Base-by-base conservation (phyloP, 2,797 vertebrate genomes). In the Brachyrhaphis roseni region DNA sequence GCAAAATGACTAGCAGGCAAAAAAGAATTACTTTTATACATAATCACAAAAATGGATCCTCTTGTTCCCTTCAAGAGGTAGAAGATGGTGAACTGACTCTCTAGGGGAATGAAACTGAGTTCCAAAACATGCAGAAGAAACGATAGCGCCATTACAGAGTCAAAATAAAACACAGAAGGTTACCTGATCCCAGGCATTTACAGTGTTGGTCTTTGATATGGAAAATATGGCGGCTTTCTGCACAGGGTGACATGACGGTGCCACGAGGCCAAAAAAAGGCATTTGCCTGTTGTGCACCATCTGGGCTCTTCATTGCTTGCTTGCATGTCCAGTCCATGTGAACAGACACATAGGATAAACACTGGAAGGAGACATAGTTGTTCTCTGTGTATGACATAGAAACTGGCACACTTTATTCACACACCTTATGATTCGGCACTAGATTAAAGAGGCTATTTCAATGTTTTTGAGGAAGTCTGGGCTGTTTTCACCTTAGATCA, bases 21-120 rank as follows among this genome's bases (percentile, higher is more conserved):
- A 62, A 76, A 23, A 11, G 72, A 15, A 79, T 81, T 76, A 71
- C 70, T 55, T 83, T 77, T 72, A 80, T 47, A 82, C 62, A 51
- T 45, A 28, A 43, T 68, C 70, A 43, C 76, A 75, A 88, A 79
- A 78, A 72, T 31, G 0, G 47, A 70, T 59, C 45, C 64, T 62
- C 51, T 72, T 34, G 43, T 66, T 57, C 81, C 82, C 79, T 79
- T 79, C 76, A 78, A 62, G 79, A 76, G 78, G 43, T 47, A 86
- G 74, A 82, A 87, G 79, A 85, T 23, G 36, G 82, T 70, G 39
- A 66, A 78, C n/a, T 34, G 47, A 72, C 53, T 76, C 73, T 49
- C n/a, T 66, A 28, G 5, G 55, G 68, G 64, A 72, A 74, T 28
- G 36, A 73, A 80, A 23, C 49, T 57, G 43, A 46, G 53, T 13